phyloP scores from a whole-genome alignment of 2,113 vertebrate species.

The Craseonycteris thonglongyai region DNA sequence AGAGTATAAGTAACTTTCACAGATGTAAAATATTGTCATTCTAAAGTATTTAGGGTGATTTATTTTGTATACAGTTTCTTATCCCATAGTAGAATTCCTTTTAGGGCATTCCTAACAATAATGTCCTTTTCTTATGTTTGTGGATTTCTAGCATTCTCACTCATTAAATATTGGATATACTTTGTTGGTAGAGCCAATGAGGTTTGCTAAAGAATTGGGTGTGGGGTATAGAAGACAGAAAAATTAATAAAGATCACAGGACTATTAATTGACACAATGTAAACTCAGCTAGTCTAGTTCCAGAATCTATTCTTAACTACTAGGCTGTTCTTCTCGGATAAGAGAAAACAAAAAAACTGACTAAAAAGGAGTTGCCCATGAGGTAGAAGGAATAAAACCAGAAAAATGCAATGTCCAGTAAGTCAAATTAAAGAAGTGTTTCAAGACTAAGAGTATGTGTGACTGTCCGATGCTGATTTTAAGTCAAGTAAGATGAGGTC shows the following conservation, averaged over 20 bases:
- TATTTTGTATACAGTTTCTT: not conserved
- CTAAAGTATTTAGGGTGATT: not conserved
- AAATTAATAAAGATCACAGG: not conserved
- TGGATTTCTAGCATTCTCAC: not conserved
- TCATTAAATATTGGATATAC: not conserved
- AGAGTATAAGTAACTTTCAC: not conserved
- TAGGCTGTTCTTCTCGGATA: not conserved
- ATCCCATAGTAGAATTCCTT: not conserved
- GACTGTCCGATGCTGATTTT: not conserved
- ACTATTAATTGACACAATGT: not conserved
- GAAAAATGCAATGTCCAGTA: not conserved
- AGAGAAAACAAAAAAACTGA: not conserved
- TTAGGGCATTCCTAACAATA: not conserved
- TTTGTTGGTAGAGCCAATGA: not conserved
- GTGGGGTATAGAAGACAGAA: not conserved
- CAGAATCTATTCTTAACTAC: not conserved
- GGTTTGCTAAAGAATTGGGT: not conserved
- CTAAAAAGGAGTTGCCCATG: not conserved
- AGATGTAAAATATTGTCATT: not conserved
- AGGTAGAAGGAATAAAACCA: not conserved
- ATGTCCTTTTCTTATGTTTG: not conserved
- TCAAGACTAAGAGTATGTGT: not conserved
- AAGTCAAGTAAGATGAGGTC: not conserved
- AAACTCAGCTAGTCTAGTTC: not conserved
- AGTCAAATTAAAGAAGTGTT: not conserved